Evolutionary conservation across 2,113 vertebrate genomes (phyloP).

Genomic region (Erinaceus europaeus): DNA sequence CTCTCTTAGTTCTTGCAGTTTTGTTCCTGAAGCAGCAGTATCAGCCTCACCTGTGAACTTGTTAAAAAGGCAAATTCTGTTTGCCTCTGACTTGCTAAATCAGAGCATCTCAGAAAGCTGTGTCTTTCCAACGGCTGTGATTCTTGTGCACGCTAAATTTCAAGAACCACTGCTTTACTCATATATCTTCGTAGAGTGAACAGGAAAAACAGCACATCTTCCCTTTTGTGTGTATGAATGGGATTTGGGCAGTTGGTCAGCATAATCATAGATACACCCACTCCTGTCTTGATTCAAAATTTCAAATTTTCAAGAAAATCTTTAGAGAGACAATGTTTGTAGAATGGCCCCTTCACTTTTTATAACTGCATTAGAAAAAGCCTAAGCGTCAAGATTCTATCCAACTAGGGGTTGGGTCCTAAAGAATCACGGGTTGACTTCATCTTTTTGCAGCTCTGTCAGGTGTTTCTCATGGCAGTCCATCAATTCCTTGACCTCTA

Average conservation of each 20-base stretch:
- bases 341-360: not conserved
- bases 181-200: not conserved
- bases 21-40: not conserved
- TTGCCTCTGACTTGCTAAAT: not conserved
- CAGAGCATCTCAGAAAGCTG: not conserved
- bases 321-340: not conserved
- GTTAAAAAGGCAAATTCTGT: not conserved
- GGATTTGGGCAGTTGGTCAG: not conserved
- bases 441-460: constrained; percentile 37
- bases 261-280: not conserved
- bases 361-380: not conserved
- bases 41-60: not conserved
- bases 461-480: constrained; percentile 40
- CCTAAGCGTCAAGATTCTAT: constrained; percentile 23
- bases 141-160: not conserved
- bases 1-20: not conserved
- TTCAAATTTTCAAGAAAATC: constrained; percentile 19
- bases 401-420: not conserved
- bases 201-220: not conserved
- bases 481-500: constrained; percentile 64
- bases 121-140: not conserved
- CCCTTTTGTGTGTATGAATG: not conserved
- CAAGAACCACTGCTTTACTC: not conserved
- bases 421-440: constrained; percentile 40
- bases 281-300: not conserved